Percentiles rank a stretch among this genome's conserved stretches.
Evolutionary conservation across 2,113 vertebrate species (phyloP).

Genomic region (Oostethus manadensis): DNA sequence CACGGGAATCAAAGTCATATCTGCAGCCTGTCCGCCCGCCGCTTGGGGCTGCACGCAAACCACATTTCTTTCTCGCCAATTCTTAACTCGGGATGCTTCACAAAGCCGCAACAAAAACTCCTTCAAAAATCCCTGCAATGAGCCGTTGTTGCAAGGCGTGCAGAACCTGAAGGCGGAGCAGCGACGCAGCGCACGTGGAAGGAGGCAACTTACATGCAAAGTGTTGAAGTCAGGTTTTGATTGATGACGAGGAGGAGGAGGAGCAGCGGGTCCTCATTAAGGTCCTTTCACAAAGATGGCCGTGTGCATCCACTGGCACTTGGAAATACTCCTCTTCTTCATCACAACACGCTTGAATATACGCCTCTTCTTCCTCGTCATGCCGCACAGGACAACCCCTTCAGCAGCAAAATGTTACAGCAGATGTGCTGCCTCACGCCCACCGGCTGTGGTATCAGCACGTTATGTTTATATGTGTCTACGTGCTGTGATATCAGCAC

Average conservation of each 20-base stretch:
- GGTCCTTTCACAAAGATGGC: background rate
- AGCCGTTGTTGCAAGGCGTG: slow-evolving; percentile 32
- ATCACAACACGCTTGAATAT: slow-evolving; percentile 31
- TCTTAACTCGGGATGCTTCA: slow-evolving; percentile 24
- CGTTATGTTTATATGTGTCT: too few relatives aligned
- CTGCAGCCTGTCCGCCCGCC: too few relatives aligned
- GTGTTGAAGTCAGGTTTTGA: background rate
- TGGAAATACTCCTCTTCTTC: slow-evolving; percentile 24
- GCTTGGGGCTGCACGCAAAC: too few relatives aligned
- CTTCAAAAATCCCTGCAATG: background rate
- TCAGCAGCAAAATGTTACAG: background rate
- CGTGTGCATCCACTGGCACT: slow-evolving; percentile 14
- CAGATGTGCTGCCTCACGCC: too few relatives aligned
- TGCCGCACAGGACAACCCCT: too few relatives aligned
- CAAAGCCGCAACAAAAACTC: slow-evolving; percentile 9
- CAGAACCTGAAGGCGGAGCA: slow-evolving; percentile 24
- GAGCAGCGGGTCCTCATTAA: background rate
- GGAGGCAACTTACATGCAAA: slow-evolving; percentile 30
- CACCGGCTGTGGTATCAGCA: too few relatives aligned
- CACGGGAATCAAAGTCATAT: slow-evolving; percentile 29
- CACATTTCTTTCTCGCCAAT: slow-evolving; percentile 32
- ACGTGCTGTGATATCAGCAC: too few relatives aligned
- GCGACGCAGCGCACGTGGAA: slow-evolving; percentile 34
- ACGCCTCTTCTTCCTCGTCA: slow-evolving; percentile 31
- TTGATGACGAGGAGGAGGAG: slow-evolving; percentile 16